These are phyloP conservation scores for Mimumesa dahlbomi DNA, from an alignment of 2,888 invertebrate genomes.

Conservation along the genomic window DNA sequence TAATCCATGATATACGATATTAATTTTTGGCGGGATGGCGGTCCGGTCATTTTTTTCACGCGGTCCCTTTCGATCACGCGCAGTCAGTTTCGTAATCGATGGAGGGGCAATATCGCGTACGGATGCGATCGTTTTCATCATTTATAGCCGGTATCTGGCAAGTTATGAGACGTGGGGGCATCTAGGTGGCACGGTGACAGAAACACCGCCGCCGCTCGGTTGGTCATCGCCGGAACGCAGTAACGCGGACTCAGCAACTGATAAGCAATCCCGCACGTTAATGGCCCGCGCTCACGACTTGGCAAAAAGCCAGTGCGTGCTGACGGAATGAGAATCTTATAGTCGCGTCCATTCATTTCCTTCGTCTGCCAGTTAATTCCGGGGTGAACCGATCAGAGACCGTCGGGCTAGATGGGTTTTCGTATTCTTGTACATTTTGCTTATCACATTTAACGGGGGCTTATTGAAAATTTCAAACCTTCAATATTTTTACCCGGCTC, in stretches of 20 bases:
- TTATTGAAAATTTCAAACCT: too few relatives aligned
- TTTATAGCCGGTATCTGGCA: slow-evolving; percentile 62
- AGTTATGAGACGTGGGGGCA: slow-evolving; percentile 68
- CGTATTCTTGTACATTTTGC: too few relatives aligned
- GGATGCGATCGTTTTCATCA: slow-evolving; percentile 58
- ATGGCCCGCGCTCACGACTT: slow-evolving; percentile 68
- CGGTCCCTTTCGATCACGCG: slow-evolving; percentile 4
- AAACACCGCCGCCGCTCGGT: slow-evolving; percentile 67
- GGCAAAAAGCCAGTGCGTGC: slow-evolving; percentile 72
- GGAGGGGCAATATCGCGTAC: slow-evolving; percentile 31
- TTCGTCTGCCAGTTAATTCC: not conserved
- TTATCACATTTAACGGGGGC: too few relatives aligned
- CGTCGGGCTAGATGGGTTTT: slow-evolving; percentile 1
- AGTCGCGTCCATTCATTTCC: slow-evolving; percentile 48
- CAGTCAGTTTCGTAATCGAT: slow-evolving; percentile 41
- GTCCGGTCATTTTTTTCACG: not conserved
- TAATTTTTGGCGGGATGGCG: too few relatives aligned
- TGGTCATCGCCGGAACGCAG: slow-evolving; percentile 68
- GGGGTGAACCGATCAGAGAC: not conserved
- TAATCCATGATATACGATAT: too few relatives aligned
- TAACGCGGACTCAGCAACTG: slow-evolving; percentile 76
- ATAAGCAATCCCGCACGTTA: slow-evolving; percentile 73
- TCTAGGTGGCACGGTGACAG: slow-evolving; percentile 64
- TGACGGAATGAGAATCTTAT: slow-evolving; percentile 52
- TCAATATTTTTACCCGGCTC: too few relatives aligned